Conservation (phyloP, 2,113 vertebrate genomes). For the Triplophysa siluroides region DNA sequence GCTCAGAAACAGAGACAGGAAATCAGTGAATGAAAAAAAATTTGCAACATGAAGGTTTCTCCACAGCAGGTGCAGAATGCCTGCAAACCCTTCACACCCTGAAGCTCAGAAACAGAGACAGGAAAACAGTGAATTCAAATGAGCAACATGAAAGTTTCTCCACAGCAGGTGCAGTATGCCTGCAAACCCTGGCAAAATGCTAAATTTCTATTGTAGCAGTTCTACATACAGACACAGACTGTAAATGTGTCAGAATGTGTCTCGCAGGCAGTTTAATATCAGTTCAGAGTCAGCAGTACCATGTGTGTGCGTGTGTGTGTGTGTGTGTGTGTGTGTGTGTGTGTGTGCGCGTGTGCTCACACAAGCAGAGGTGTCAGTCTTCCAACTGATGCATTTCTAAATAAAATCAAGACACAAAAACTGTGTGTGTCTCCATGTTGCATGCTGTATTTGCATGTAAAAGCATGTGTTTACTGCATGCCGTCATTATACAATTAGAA, state of each 20-base stretch:
- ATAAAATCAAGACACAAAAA: neutral
- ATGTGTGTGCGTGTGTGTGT: conserved; percentile 18
- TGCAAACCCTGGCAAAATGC: conserved; percentile 26
- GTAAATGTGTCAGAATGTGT: conserved; percentile 32
- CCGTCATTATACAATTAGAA: neutral
- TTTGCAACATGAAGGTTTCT: neutral
- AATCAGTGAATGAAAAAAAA: conserved; percentile 1
- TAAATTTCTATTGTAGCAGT: conserved; percentile 53
- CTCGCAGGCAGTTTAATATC: conserved; percentile 26
- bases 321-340: conserved; percentile 25
- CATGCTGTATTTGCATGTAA: neutral
- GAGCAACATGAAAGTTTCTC: neutral
- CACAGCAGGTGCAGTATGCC: conserved; percentile 41
- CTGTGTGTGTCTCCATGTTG: conserved; percentile 3
- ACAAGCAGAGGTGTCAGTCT: neutral
- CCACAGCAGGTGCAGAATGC: conserved; percentile 41
- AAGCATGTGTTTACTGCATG: neutral
- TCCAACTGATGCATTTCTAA: neutral
- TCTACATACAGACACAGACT: conserved; percentile 35
- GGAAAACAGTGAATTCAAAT: neutral
- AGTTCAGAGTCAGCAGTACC: conserved; percentile 15
- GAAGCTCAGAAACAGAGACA: neutral
- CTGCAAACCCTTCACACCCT: conserved; percentile 9
- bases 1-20: neutral
- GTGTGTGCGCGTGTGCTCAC: conserved; percentile 8